A percentile compares a stretch with the other conserved stretches of the same genome.
phyloP scores from a whole-genome alignment of 2,797 vertebrate species.

The Schizothorax lantsangensis region DNA sequence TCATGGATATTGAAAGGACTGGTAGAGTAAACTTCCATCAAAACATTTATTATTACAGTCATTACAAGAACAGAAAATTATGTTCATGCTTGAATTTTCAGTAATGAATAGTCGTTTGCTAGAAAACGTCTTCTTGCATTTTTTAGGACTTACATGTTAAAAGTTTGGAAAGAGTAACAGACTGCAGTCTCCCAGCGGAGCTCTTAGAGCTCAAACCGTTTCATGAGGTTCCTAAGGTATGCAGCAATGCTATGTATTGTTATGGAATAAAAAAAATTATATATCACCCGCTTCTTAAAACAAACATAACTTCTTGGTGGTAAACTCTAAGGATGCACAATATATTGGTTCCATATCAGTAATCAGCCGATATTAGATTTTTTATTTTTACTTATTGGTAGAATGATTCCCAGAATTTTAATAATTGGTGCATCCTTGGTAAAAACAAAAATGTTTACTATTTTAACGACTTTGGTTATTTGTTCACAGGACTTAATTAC shows the following conservation, averaged over 20 bases:
- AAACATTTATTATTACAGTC: background rate
- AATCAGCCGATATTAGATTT: background rate
- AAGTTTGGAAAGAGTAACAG: slow-evolving; percentile 82
- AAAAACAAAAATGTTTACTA: background rate
- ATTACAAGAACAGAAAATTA: background rate
- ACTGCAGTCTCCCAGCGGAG: slow-evolving; percentile 81
- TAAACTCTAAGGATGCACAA: background rate
- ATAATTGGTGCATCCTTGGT: background rate
- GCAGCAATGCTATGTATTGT: background rate
- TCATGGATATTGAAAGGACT: slow-evolving; percentile 91
- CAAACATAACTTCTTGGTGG: background rate
- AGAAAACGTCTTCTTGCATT: background rate
- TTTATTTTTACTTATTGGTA: too few species aligned
- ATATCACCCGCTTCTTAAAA: background rate
- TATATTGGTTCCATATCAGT: background rate
- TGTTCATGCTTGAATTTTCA: background rate
- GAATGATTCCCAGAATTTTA: background rate
- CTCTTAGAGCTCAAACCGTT: slow-evolving; percentile 86
- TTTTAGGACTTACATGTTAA: slow-evolving; percentile 81
- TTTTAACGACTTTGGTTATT: background rate
- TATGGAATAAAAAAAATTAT: background rate
- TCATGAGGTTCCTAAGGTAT: slow-evolving; percentile 85
- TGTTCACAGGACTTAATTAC: slow-evolving; percentile 82
- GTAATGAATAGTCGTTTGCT: background rate
- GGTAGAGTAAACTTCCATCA: slow-evolving; percentile 73